Evolutionary conservation across 2,888 invertebrate species (phyloP).

Genomic region (Sialis fuliginosa): DNA sequence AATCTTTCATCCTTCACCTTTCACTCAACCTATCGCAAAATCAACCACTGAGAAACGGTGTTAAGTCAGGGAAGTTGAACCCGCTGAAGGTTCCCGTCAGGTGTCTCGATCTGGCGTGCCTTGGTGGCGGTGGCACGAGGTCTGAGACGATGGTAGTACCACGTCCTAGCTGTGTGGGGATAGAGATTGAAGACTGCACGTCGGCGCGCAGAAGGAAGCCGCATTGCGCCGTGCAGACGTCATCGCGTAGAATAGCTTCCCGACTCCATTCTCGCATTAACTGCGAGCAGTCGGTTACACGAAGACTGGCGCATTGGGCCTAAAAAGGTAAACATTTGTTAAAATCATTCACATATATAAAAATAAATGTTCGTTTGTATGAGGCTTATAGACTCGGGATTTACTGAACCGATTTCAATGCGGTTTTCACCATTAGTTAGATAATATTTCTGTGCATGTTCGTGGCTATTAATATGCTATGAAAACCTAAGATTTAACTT

Average conservation of each 20-base stretch:
- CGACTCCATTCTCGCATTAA: slow-evolving; percentile 67
- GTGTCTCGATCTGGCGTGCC: slow-evolving; percentile 13
- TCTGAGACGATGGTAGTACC: slow-evolving; percentile 15
- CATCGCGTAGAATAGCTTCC: slow-evolving; percentile 65
- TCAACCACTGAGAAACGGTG: slow-evolving; percentile 40
- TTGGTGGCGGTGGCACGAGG: slow-evolving; percentile 20
- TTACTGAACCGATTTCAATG: no score
- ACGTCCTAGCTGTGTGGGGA: slow-evolving; percentile 14
- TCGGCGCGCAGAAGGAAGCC: slow-evolving; percentile 44
- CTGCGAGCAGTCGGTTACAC: slow-evolving; percentile 74
- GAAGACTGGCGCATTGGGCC: slow-evolving; percentile 77
- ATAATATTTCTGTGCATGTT: no score
- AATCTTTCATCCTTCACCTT: no score
- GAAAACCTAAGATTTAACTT: no score
- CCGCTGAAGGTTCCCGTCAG: slow-evolving; percentile 18
- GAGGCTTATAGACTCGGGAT: no score
- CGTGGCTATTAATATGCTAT: no score
- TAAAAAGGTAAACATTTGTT: slow-evolving; percentile 24
- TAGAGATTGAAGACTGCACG: slow-evolving; percentile 15
- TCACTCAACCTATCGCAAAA: not conserved
- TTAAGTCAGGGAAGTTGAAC: slow-evolving; percentile 63
- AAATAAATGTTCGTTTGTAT: no score
- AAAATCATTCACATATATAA: not conserved
- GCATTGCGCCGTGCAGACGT: slow-evolving; percentile 82
- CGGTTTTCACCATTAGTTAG: not conserved